Conservation (phyloP, 2,888 invertebrate species). For the Melanotus villosus region DNA sequence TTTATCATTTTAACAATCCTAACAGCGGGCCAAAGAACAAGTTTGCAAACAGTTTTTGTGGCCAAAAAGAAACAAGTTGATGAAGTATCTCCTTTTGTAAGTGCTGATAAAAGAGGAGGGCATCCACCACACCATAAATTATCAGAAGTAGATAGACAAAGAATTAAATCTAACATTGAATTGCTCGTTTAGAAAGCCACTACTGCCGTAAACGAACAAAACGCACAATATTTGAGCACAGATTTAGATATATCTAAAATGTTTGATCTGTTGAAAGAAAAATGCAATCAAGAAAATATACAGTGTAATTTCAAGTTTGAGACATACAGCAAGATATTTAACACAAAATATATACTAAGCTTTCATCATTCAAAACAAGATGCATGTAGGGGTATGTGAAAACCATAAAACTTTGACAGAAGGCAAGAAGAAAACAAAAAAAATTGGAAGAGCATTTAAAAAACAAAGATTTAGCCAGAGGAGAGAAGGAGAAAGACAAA, state of each 20-base stretch:
- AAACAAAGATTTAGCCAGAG: slow-evolving; percentile 1
- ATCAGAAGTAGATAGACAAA: not conserved
- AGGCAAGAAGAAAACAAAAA: not conserved
- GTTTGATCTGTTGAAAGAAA: not conserved
- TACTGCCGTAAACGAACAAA: not conserved
- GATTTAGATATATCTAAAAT: not conserved
- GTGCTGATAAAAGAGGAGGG: not conserved
- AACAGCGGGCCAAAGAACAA: too few relatives aligned
- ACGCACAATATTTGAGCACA: not conserved
- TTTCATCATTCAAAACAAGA: too few relatives aligned
- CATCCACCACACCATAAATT: not conserved
- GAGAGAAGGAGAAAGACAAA: not conserved
- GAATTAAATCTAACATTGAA: not conserved
- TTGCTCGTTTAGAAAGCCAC: not conserved
- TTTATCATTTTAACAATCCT: not conserved
- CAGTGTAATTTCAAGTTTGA: not conserved
- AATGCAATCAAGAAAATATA: not conserved
- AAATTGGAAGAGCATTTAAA: not conserved
- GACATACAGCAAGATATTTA: not conserved
- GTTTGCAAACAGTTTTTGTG: not conserved
- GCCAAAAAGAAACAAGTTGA: not conserved
- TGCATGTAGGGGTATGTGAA: too few relatives aligned
- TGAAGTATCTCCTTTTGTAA: not conserved
- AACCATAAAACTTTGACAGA: too few relatives aligned
- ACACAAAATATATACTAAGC: not conserved